Conservation (phyloP, 2,113 vertebrate species). For the Todiramphus saurophagus region DNA sequence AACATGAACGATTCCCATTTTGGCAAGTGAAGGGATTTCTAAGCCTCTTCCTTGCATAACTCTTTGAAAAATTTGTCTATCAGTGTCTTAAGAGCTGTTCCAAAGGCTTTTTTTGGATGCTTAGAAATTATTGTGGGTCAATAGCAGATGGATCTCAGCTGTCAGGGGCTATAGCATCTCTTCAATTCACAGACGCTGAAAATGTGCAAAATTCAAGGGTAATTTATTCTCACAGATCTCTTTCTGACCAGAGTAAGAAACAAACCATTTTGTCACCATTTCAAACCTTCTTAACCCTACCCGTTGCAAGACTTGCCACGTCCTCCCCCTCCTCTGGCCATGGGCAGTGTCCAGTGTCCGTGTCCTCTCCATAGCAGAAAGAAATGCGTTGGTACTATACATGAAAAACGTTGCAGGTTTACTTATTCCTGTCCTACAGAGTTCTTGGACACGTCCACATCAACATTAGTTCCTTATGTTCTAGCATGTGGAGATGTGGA, state of each 20-base stretch:
- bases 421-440: neutral
- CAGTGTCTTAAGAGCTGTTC: neutral
- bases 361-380: neutral
- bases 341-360: neutral
- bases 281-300: neutral
- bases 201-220: neutral
- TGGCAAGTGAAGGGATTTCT: neutral
- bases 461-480: neutral
- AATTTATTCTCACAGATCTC: neutral
- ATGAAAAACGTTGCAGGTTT: accelerated
- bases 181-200: neutral
- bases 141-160: neutral
- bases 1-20: neutral
- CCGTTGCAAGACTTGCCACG: neutral
- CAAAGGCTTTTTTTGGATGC: neutral
- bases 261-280: neutral
- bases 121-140: neutral
- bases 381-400: neutral
- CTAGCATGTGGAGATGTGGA: neutral
- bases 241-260: neutral
- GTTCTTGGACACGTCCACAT: accelerated
- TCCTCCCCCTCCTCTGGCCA: accelerated
- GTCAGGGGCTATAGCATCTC: neutral
- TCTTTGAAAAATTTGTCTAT: neutral
- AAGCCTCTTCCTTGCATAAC: neutral